Evolutionary conservation across 2,888 invertebrate species (phyloP), one percentile per base, ranked within the genome.

Genomic region (Halocaridina rubra): DNA sequence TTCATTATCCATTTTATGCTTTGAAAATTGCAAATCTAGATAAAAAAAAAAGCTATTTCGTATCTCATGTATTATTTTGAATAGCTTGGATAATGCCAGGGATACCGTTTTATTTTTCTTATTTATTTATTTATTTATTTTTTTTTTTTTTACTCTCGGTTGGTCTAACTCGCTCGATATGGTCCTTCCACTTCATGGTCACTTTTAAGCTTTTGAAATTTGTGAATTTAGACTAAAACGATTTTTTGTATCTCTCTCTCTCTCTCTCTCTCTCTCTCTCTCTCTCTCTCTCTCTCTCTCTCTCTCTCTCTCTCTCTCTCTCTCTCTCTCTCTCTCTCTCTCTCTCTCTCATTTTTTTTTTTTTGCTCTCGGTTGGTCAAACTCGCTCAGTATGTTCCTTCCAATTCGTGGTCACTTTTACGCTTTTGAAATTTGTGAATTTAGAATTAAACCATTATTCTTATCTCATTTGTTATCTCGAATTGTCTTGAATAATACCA

Each of bases 401-500:
- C 64, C 33, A 84, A 79, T 0, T n/a, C n/a, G 84, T 79, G n/a
- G 74, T 84, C 24, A 64, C 74, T 33, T 79, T 61, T 5, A 80
- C 74, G 22, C 79, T 80, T 3, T 46, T 30, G 8, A 53, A n/a
- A n/a, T n/a, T n/a, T n/a, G n/a, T n/a, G n/a, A n/a, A n/a, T n/a
- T n/a, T n/a, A n/a, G n/a, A n/a, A n/a, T n/a, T n/a, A n/a, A n/a
- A n/a, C n/a, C n/a, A n/a, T n/a, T n/a, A n/a, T n/a, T n/a, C n/a
- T n/a, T 76, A 3, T 80, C 85, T 4, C 80, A 85, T 57, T 27
- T 76, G 30, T 80, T 80, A 39, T 80, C 69, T 32, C 32, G 69
- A 32, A 69, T 76, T 3, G 27, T 80, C 7, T 76, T 85, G 10
- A 80, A 85, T 29, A 80, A 80, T 2, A 75, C 80, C 7, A 57